phyloP scores from a whole-genome alignment of 2,797 vertebrate genomes.

The Bucorvus abyssinicus region DNA sequence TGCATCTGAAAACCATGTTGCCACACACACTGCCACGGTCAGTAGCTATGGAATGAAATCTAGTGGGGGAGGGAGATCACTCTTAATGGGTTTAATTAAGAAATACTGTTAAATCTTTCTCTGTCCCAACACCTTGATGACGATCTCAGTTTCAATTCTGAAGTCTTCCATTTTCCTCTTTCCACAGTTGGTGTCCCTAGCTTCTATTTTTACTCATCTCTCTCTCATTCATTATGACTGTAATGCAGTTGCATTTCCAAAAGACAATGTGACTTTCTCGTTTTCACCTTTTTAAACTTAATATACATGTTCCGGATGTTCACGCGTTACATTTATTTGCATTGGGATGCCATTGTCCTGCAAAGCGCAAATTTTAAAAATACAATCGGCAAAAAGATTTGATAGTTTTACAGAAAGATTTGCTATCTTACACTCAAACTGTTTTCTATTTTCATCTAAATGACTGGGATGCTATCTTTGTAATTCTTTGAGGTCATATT shows the following conservation, averaged over 20 bases:
- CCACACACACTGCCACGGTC: constrained; percentile 66
- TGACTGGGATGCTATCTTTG: constrained; percentile 75
- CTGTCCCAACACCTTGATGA: constrained; percentile 61
- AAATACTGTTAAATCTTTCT: constrained; percentile 59
- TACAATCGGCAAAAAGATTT: constrained; percentile 73
- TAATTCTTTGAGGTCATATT: constrained; percentile 71
- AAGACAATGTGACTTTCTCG: constrained; percentile 44
- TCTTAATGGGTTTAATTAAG: constrained; percentile 49
- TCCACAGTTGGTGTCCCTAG: constrained; percentile 55
- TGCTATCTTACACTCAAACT: constrained; percentile 72
- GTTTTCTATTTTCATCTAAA: constrained; percentile 76
- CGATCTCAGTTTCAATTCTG: constrained; percentile 69
- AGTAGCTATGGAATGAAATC: constrained; percentile 41
- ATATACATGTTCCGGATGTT: constrained; percentile 47
- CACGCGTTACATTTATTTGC: constrained; percentile 63
- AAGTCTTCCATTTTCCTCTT: constrained; percentile 79
- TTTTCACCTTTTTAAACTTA: constrained; percentile 56
- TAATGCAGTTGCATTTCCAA: constrained; percentile 64
- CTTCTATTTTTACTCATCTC: constrained; percentile 48
- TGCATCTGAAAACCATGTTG: constrained; percentile 60
- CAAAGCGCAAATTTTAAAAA: constrained; percentile 71
- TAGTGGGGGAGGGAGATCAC: background rate
- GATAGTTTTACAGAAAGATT: constrained; percentile 78
- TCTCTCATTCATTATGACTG: constrained; percentile 49
- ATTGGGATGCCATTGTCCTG: constrained; percentile 66